These are phyloP conservation scores for Hormiphora californensis DNA, from an alignment of 37 sponge, comb jelly and placozoan species.

Conservation along the genomic window DNA sequence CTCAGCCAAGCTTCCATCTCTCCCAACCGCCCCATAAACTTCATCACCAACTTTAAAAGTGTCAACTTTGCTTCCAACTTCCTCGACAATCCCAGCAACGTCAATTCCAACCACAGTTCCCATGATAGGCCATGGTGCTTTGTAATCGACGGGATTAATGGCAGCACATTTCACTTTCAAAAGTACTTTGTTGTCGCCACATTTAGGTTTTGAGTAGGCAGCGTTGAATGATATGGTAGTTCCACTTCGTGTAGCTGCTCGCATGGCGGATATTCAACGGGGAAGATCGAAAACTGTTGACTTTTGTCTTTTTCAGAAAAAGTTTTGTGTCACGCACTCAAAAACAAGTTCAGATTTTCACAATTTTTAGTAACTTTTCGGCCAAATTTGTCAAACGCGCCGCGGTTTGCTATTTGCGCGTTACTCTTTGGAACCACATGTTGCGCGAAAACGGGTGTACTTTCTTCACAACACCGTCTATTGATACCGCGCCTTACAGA, in stretches of 20 bases:
- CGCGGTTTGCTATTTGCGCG: too few relatives aligned
- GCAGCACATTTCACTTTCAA: slow-evolving; percentile 23
- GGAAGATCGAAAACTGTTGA: too few relatives aligned
- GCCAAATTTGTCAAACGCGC: too few relatives aligned
- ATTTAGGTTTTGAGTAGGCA: slow-evolving; percentile 9
- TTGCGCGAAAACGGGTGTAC: too few relatives aligned
- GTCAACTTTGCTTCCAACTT: not conserved
- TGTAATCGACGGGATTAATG: slow-evolving; percentile 32
- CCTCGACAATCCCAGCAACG: slow-evolving; percentile 12
- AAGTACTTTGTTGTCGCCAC: not conserved
- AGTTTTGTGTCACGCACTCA: too few relatives aligned
- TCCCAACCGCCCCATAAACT: not conserved
- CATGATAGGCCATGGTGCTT: not conserved
- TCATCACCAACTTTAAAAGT: slow-evolving; percentile 23
- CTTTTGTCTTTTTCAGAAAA: too few relatives aligned
- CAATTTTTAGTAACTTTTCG: too few relatives aligned
- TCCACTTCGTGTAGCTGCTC: not conserved
- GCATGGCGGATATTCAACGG: too few relatives aligned
- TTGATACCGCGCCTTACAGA: too few relatives aligned
- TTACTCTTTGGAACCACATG: too few relatives aligned
- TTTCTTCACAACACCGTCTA: too few relatives aligned
- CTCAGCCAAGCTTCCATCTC: slow-evolving; percentile 21
- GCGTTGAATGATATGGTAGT: not conserved
- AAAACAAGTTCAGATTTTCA: too few relatives aligned
- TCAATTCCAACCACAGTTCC: slow-evolving; percentile 13